A percentile compares a stretch with the other conserved stretches of the same genome.
Conservation (phyloP, 2,888 invertebrate genomes). For the Chelonus formosanus region DNA sequence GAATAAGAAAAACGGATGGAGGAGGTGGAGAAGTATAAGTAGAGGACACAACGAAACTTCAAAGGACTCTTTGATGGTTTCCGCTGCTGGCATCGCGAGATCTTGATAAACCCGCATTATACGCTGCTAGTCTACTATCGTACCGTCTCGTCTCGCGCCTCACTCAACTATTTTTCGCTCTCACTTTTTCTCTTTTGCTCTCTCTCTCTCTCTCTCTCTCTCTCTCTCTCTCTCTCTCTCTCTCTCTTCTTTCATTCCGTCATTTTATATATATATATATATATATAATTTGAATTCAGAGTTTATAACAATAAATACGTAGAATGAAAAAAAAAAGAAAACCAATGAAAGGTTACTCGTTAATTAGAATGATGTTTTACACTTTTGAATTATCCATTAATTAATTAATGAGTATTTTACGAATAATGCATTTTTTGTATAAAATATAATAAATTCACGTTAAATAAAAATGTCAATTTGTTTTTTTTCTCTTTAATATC, state of each 20-base stretch:
- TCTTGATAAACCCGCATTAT: constrained; percentile 62
- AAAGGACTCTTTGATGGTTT: constrained; percentile 63
- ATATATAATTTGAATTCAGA: not conserved
- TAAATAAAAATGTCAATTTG: no score
- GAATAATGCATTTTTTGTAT: no score
- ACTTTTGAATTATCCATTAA: no score
- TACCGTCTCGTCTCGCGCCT: constrained; percentile 41
- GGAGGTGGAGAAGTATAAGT: constrained; percentile 41
- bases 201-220: constrained; percentile 8
- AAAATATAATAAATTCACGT: no score
- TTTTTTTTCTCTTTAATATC: no score
- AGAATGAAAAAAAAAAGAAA: not conserved
- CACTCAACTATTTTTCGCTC: constrained; percentile 24
- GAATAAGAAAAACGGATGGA: constrained; percentile 44
- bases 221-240: not conserved
- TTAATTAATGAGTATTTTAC: no score
- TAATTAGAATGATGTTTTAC: no score
- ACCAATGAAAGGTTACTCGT: not conserved
- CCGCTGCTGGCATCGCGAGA: constrained; percentile 60
- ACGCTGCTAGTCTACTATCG: constrained; percentile 51
- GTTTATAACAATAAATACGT: no score
- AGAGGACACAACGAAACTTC: constrained; percentile 59
- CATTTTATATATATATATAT: constrained; percentile 1
- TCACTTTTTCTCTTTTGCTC: constrained; percentile 30
- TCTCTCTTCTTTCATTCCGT: not conserved